Conservation (phyloP, 2,888 invertebrate species). For the Ametastegia equiseti region DNA sequence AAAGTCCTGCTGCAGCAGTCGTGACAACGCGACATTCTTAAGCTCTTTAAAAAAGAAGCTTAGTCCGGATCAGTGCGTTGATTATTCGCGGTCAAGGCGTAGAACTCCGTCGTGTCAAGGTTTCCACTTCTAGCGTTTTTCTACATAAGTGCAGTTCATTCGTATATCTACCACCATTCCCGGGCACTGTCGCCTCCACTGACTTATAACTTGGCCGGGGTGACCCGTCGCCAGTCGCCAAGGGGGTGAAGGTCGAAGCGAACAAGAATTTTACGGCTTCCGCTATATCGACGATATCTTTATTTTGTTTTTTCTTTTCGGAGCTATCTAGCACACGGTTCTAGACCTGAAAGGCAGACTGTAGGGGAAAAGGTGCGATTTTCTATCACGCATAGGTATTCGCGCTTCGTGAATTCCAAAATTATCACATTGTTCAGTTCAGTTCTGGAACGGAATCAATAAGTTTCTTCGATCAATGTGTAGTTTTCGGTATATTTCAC, state of each 20-base stretch:
- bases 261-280: constrained; percentile 34
- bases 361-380: not conserved
- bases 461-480: not conserved
- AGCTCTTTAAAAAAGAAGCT: not conserved
- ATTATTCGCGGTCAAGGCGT: constrained; percentile 29
- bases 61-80: constrained; percentile 29
- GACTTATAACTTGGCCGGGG: constrained; percentile 20
- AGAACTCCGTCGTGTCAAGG: not conserved
- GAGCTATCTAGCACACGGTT: not conserved
- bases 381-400: not conserved
- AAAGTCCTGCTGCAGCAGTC: not conserved
- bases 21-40: not conserved
- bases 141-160: not conserved
- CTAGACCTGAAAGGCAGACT: not conserved
- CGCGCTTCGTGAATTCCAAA: not conserved
- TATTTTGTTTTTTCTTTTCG: not conserved
- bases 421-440: not conserved
- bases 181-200: not conserved
- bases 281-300: not conserved
- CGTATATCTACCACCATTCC: not conserved
- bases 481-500: not conserved
- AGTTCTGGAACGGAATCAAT: not conserved
- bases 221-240: constrained; percentile 14
- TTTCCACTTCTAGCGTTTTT: not conserved
- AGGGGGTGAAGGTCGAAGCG: constrained; percentile 39